Base-by-base conservation (phyloP, 64 coral and sea anemone genomes). In the Porites australiensis region DNA sequence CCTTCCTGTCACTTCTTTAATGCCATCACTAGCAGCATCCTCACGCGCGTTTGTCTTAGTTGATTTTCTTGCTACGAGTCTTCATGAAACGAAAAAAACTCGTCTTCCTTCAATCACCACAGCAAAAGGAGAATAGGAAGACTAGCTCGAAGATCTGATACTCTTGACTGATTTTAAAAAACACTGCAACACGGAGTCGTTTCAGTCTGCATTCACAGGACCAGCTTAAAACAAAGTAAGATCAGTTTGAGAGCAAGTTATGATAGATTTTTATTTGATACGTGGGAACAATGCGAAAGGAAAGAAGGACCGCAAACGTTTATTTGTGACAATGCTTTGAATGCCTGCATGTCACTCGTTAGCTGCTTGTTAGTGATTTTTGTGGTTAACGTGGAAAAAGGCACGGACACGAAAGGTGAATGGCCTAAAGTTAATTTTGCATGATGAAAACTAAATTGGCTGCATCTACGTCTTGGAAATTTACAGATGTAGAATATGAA, bases 131-230 rank as follows among this genome's bases (percentile, higher is more conserved):
- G n/a, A n/a, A n/a, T n/a, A n/a, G n/a, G n/a, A n/a, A n/a, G n/a
- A n/a, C n/a, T 6, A 72, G 20, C n/a, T 12, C 69, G 9, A 23
- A 72, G 20, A 72, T 43, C 69, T 72, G 69, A 6, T 72, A 72
- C 69, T 72, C 22, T 44, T 72, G 69, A 72, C 69, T 0, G 69
- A 72, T 72, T 72, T n/a, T n/a, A n/a, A n/a, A n/a, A n/a, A 72
- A 72, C 69, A 37, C 20, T 72, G 20, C 44, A n/a, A 72, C 69
- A 37, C 21, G 69, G 69, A 72, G 69, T 72, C 12, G 69, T 72
- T 72, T 72, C 69, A 72, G 69, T 72, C 69, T 27, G 20, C 69
- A 72, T 72, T 72, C 69, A 72, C 69, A 72, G 20, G 69, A 72
- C 44, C 20, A 20, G 19, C 18, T 72, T 37, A 72, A 72, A 37